Conservation (phyloP, 2,113 vertebrate genomes). For the Mormoops blainvillei region DNA sequence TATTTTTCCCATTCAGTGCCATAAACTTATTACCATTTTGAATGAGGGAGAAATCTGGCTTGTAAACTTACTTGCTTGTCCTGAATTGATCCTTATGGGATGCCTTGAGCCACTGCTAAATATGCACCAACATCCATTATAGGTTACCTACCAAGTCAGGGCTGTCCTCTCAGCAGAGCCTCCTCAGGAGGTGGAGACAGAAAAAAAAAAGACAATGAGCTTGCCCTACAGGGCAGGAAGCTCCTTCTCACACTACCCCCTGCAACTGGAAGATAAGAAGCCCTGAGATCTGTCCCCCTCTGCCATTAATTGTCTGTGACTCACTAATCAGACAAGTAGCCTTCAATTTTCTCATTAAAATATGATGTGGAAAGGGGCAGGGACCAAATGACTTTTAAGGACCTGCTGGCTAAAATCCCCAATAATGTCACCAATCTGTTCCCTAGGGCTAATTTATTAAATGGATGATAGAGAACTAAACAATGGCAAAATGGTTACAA, state of each 20-base stretch:
- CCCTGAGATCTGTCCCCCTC: background rate
- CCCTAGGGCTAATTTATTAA: background rate
- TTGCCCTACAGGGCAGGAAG: background rate
- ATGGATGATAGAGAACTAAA: background rate
- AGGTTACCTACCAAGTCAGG: background rate
- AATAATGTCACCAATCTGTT: background rate
- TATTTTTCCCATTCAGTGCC: background rate
- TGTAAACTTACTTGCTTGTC: background rate
- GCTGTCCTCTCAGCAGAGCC: background rate
- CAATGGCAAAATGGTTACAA: background rate
- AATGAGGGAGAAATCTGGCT: background rate
- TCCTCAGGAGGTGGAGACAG: background rate
- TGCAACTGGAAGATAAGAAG: background rate
- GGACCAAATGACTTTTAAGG: background rate
- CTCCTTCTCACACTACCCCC: background rate
- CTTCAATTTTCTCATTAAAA: constrained; percentile 5
- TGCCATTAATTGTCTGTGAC: background rate
- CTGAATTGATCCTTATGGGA: background rate
- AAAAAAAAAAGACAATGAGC: background rate
- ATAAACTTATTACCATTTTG: background rate
- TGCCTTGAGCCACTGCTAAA: background rate
- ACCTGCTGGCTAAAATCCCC: background rate
- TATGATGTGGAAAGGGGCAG: background rate
- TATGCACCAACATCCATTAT: background rate
- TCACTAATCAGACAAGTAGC: background rate